Base-by-base conservation (phyloP, 2,797 vertebrate genomes). In the Anniella stebbinsi region DNA sequence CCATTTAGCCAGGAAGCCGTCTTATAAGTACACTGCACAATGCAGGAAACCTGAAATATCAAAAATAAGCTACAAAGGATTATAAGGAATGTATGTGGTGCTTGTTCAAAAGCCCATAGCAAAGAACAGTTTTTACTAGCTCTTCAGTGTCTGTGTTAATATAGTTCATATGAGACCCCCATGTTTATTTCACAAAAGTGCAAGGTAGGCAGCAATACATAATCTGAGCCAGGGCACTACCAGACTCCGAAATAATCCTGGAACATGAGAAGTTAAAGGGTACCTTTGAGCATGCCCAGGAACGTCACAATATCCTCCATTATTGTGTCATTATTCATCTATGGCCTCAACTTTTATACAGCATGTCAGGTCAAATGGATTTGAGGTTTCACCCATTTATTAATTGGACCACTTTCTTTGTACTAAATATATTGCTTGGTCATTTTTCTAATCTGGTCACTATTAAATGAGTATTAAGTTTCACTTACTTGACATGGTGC, bases 1-100 rank as follows among this genome's bases (percentile, higher is more conserved):
- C 95, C 95, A 95, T 95, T 96, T 96, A 96, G 97, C 97, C 97
- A 97, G 97, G 97, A 98, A 98, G 96, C 96, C 95, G 95, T 96
- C 97, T 96, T 92, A 94, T 93, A 95, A n/a, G 90, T 94, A 93
- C 91, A 95, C 93, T 90, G 92, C 88, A 97, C 84, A 91, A 93
- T 86, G 89, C 10, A 88, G 92, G 95, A 95, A 95, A n/a, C 91
- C 93, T 80, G 95, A 91, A 94, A 95, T 88, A 80, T 76, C 3
- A 89, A 88, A 93, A 94, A 93, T 91, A 91, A 96, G 91, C 87
- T 92, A 90, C 87, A 80, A 91, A 95, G 87, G 88, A 91, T 93
- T 77, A 93, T 93, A 92, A 94, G 92, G 89, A 87, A 36, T 6
- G 0, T 11, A 76, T n/a, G 4, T 23, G 48, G 87, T 91, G 89